These are phyloP conservation scores for Nebria salina DNA, from an alignment of 2,888 invertebrate species.

Conservation along the genomic window DNA sequence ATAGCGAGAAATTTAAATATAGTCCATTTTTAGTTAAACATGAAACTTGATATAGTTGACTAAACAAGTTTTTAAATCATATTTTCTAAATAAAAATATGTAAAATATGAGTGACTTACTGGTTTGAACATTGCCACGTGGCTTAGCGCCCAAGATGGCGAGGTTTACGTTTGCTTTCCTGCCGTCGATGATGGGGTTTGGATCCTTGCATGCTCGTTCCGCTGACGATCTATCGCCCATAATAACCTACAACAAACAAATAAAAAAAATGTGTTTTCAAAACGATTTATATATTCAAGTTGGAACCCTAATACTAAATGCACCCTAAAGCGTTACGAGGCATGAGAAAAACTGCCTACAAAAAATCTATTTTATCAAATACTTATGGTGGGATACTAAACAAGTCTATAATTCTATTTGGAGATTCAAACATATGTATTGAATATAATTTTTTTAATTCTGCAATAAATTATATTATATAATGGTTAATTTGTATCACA, in stretches of 20 bases:
- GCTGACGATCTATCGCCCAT: conserved; percentile 96
- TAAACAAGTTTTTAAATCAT: not conserved
- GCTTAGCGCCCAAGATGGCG: conserved; percentile 97
- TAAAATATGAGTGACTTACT: conserved; percentile 65
- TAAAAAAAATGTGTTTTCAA: conserved; percentile 36
- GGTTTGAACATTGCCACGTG: conserved; percentile 86
- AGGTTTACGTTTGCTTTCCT: conserved; percentile 98
- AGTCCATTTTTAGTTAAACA: too few species aligned
- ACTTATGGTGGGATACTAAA: too few species aligned
- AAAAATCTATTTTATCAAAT: too few species aligned
- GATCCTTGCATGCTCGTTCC: conserved; percentile 96
- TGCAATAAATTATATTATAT: too few species aligned
- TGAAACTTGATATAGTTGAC: not conserved
- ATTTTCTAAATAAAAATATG: not conserved
- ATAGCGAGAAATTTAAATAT: too few species aligned
- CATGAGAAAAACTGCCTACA: too few species aligned
- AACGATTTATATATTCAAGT: not conserved
- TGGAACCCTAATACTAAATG: too few species aligned
- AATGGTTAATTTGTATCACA: too few species aligned
- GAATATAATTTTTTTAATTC: too few species aligned
- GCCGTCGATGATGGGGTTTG: conserved; percentile 98
- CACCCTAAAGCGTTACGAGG: too few species aligned
- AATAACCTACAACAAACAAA: conserved; percentile 80
- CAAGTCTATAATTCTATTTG: too few species aligned
- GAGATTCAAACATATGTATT: too few species aligned